Evolutionary conservation across 2,797 vertebrate species (phyloP), one percentile per base, ranked within the genome.

Genomic region (Pseudocheirus occidentalis): DNA sequence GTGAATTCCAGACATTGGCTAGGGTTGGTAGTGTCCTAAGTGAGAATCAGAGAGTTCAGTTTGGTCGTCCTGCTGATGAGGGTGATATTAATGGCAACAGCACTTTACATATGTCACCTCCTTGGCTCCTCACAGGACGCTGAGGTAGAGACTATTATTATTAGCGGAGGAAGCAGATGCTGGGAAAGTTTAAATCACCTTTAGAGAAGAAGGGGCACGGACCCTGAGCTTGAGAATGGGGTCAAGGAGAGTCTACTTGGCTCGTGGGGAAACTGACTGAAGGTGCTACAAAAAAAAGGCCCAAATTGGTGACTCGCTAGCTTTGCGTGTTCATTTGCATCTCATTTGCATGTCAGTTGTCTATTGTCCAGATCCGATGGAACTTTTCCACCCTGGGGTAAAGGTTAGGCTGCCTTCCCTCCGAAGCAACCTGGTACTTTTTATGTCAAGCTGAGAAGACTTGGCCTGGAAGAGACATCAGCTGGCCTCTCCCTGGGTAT

Each of bases 301-400:
- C 62, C 27, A 21, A 62, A 93, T 93, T 94, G 96, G 87, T 92
- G 94, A 94, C 95, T 93, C 81, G 95, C 73, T 92, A 66, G 89
- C 98, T 98, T 98, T 98, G 96, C 97, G 98, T 98, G 96, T 94
- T 97, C 94, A 55, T 97, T 98, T 98, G 96, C 95, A 98, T 97
- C 93, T 97, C 95, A 97, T 98, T 98, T 97, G 97, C 96, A 98
- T 98, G 91, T 92, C 94, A 97, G 97, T 97, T 97, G 97, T 97
- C 97, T 97, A 94, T 92, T 81, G 73, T 81, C 73, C 73, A 81
- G 73, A 24, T 81, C 46, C 40, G 46, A 21, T 46, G 40, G 73
- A 46, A 24, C 40, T 81, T 81, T 81, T 46, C 73, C 40, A 46
- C n/a, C 7, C 21, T 81, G 21, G 7, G 18, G 18, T 40, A 46